phyloP scores from a whole-genome alignment of 2,888 invertebrate genomes.

The Deladenus siricidicola region DNA sequence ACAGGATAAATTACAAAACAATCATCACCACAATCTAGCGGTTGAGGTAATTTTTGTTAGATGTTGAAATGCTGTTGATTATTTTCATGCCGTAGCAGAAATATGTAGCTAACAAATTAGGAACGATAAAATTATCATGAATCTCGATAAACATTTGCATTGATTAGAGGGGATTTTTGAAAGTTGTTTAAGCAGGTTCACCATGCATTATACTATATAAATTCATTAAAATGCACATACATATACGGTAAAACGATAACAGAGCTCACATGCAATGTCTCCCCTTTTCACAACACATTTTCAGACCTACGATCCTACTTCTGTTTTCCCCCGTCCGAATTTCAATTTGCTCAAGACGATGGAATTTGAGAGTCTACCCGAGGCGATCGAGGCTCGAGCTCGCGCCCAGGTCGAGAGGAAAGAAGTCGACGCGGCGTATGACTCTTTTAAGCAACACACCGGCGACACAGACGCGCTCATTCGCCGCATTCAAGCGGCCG shows the following conservation, averaged over 20 bases:
- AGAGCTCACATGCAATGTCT: too few relatives aligned
- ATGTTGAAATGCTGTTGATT: too few relatives aligned
- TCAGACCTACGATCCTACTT: not conserved
- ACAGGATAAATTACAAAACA: too few relatives aligned
- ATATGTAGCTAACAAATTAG: too few relatives aligned
- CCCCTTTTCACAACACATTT: not conserved
- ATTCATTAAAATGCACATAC: too few relatives aligned
- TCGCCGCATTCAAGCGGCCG: not conserved
- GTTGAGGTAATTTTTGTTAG: too few relatives aligned
- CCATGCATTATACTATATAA: not conserved
- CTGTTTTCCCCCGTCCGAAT: not conserved
- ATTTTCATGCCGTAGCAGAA: too few relatives aligned
- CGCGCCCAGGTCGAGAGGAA: not conserved
- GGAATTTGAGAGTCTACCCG: not conserved
- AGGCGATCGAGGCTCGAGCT: not conserved
- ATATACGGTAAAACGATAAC: too few relatives aligned
- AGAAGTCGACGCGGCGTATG: constrained; percentile 1
- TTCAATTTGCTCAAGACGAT: not conserved
- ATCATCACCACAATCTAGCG: too few relatives aligned
- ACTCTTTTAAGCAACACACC: not conserved
- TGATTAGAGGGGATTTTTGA: too few relatives aligned
- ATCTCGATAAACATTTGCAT: too few relatives aligned
- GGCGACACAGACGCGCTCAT: not conserved
- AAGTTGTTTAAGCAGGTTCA: not conserved
- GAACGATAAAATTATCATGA: too few relatives aligned